Evolutionary conservation across 2,113 vertebrate species (phyloP), one percentile per base, ranked within the genome.

Genomic region (Labrus mixtus): DNA sequence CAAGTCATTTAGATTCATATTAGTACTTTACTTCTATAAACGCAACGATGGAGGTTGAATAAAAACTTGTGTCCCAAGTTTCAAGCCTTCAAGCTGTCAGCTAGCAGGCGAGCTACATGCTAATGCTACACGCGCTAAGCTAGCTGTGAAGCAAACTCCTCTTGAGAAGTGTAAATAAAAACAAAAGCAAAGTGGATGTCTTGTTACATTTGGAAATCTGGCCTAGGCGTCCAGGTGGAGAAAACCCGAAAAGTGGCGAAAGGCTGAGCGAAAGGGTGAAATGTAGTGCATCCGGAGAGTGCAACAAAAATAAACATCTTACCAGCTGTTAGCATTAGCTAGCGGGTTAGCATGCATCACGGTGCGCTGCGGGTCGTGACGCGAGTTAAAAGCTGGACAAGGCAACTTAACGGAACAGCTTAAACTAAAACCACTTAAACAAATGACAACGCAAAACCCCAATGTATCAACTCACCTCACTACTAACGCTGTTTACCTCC

Each of bases 401-500:
- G 62, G 53, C 39, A 46, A 84, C 68, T 73, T 59, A 71, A 85
- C 73, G 36, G 83, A 69, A 63, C 78, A 41, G 53, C 70, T 55
- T 45, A 13, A 55, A 55, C 59, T 29, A 20, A 36, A 79, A 74
- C 56, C 62, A 39, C 9, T 0, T 13, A 11, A 45, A 6, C 12
- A 55, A 19, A 85, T 63, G 8, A 20, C 48, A 0, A 79, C 11
- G 48, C 62, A 73, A 57, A 56, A 17, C 73, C 73, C 23, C 57
- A 22, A 23, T 39, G 39, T 46, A 9, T 75, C 41, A 46, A 92
- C 94, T 89, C 91, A 95, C 93, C 93, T 94, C 94, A 77, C 93
- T 88, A 83, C 94, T 92, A 76, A 94, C 91, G 89, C 92, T 93
- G 88, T 93, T 95, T 92, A 96, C 93, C 93, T 97, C 96, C 96